Evolutionary conservation across 2,113 vertebrate genomes (phyloP).

Genomic region (Dromaius novaehollandiae): DNA sequence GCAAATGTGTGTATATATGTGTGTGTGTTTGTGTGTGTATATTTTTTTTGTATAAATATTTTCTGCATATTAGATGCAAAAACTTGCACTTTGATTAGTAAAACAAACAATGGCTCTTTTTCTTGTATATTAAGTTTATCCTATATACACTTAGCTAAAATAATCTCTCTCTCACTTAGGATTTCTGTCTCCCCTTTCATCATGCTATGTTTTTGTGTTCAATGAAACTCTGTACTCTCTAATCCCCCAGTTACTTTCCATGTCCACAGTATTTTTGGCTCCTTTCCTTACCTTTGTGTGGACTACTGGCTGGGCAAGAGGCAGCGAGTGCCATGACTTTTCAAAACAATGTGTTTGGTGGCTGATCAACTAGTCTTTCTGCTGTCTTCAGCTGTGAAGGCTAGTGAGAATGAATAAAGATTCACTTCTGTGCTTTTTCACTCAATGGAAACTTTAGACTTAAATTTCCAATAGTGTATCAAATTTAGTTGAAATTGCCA

Average conservation of each 20-base stretch:
- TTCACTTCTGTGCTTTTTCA: background rate
- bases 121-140: background rate
- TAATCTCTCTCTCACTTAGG: background rate
- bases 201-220: background rate
- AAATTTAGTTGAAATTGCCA: background rate
- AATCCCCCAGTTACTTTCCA: background rate
- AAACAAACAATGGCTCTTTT: background rate
- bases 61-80: background rate
- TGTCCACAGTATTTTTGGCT: background rate
- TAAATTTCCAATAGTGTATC: background rate
- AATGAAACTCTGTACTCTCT: background rate
- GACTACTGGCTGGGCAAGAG: background rate
- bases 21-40: too few relatives aligned
- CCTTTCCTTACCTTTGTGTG: background rate
- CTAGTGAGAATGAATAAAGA: background rate
- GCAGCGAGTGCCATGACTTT: background rate
- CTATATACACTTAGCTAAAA: background rate
- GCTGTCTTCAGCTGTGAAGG: background rate
- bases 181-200: background rate
- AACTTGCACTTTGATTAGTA: background rate
- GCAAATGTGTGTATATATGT: rapidly evolving
- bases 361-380: background rate
- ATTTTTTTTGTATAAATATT: too few relatives aligned
- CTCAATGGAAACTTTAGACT: background rate
- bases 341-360: background rate